Conservation (phyloP, 1,140 invertebrate genomes). For the Oncopodura yosiiana region DNA sequence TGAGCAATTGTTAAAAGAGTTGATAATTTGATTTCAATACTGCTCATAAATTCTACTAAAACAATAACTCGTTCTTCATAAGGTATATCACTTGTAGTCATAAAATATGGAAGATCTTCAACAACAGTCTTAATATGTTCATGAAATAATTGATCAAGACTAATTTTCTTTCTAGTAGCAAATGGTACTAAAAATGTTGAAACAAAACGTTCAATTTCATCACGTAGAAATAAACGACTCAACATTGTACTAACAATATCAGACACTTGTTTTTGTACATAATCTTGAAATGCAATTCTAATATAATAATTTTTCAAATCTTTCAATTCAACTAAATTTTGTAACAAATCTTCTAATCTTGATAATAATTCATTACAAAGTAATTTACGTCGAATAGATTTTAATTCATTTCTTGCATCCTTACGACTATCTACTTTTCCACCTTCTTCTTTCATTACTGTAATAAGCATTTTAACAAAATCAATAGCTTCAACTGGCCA, state of each 20-base stretch:
- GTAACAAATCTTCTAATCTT: not conserved
- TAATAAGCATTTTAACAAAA: constrained; percentile 18
- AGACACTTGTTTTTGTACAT: no score
- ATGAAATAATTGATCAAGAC: constrained; percentile 16
- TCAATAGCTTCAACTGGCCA: constrained; percentile 27
- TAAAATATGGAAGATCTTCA: constrained; percentile 4
- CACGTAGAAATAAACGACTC: constrained; percentile 11
- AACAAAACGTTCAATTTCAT: constrained; percentile 26
- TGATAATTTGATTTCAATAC: not conserved
- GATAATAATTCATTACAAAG: not conserved
- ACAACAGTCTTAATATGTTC: constrained; percentile 21
- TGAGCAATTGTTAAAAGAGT: constrained; percentile 4
- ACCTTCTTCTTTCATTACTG: constrained; percentile 6
- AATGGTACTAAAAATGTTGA: constrained; percentile 24
- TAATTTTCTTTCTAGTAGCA: constrained; percentile 9
- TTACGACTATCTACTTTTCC: not conserved
- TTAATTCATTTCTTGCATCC: not conserved
- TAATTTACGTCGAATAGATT: not conserved
- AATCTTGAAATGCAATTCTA: constrained; percentile 10
- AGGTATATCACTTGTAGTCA: constrained; percentile 18
- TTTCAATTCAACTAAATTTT: constrained; percentile 16
- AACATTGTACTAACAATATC: constrained; percentile 28
- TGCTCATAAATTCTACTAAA: constrained; percentile 8
- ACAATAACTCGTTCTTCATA: constrained; percentile 26
- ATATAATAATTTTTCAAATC: constrained; percentile 10